phyloP scores from a whole-genome alignment of 1,140 invertebrate species.

The Brachionus koreanus region DNA sequence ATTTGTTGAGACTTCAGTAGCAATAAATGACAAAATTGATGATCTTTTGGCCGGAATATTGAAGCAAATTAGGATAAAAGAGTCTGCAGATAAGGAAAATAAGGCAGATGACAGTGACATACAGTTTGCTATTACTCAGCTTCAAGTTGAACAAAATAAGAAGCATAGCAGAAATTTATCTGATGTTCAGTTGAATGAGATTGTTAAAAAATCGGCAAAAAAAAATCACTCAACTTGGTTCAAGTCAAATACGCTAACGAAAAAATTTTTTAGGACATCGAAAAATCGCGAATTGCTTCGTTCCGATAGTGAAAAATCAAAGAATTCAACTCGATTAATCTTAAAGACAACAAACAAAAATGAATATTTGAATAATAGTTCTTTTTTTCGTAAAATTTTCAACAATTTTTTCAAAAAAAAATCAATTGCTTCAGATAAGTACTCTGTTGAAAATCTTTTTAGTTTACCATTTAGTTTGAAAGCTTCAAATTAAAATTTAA shows the following conservation, averaged over 20 bases:
- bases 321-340: not conserved
- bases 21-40: conserved; percentile 44
- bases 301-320: conserved; percentile 13
- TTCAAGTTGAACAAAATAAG: not conserved
- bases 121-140: not conserved
- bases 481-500: not conserved
- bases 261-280: not conserved
- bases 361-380: not conserved
- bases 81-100: conserved; percentile 7
- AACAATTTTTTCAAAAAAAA: conserved; percentile 31
- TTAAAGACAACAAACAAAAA: not conserved
- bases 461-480: conserved; percentile 3
- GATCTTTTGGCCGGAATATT: conserved; percentile 44
- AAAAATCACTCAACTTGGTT: not conserved
- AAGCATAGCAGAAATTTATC: conserved; percentile 18
- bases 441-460: conserved; percentile 31
- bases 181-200: conserved; percentile 14
- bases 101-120: not conserved
- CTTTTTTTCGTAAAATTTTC: conserved; percentile 20
- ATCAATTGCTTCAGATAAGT: not conserved
- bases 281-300: not conserved
- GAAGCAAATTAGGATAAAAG: conserved; percentile 42
- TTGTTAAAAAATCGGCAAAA: not conserved
- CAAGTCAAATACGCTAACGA: conserved; percentile 16
- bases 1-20: conserved; percentile 45